Conservation (phyloP, 2,113 vertebrate genomes). For the Acinonyx jubatus region DNA sequence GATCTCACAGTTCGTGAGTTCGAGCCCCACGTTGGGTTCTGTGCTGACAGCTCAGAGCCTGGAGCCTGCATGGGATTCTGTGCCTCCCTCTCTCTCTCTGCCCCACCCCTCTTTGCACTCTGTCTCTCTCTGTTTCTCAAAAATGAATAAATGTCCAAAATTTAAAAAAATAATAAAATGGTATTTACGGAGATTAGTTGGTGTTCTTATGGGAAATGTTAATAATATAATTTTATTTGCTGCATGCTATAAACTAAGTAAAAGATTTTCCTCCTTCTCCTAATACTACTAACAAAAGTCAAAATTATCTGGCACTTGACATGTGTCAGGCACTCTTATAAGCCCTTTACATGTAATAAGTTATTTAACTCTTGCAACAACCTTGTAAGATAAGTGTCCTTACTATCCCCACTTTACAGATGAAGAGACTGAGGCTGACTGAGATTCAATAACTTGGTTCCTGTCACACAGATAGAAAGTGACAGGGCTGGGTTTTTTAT, state of each 20-base stretch:
- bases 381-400: neutral
- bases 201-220: neutral
- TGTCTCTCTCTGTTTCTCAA: no score
- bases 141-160: no score
- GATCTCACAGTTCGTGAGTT: no score
- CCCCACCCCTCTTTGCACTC: no score
- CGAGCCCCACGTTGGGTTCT: no score
- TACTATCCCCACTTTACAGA: neutral
- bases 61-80: no score
- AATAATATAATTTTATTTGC: neutral
- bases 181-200: neutral
- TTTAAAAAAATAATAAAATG: no score
- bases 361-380: slow-evolving; percentile 25
- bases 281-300: neutral
- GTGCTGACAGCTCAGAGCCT: no score
- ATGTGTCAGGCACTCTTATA: neutral
- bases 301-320: neutral
- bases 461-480: neutral
- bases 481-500: neutral
- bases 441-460: neutral
- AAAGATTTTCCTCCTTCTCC: neutral
- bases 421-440: neutral
- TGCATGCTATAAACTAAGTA: neutral
- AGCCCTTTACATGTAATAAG: neutral
- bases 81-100: no score